Evolutionary conservation across 2,888 invertebrate genomes (phyloP), one percentile per base, ranked within the genome.

Genomic region (Mycalesis mineus): DNA sequence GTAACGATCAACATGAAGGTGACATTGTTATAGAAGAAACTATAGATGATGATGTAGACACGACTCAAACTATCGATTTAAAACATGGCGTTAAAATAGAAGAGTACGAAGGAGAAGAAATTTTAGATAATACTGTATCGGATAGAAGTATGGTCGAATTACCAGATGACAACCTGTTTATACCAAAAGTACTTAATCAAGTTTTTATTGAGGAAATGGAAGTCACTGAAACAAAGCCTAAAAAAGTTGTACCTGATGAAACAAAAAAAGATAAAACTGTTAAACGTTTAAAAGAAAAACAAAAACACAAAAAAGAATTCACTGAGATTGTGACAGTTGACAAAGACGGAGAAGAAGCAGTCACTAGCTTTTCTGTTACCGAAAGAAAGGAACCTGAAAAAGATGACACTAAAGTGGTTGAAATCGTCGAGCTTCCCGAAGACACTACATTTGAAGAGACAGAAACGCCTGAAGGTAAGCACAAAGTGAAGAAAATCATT

Each of bases 11-110:
- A 39, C 69, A 71, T 11, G 80, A 81, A 60, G 88, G 88, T 17
- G 85, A 91, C 63, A 74, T 91, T 1, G 88, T 92, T 0, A 91
- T 92, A 58, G 90, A 90, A 75, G 90, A 90, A 76, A 80, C 75
- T 0, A 65, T 88, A 58, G 89, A 90, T 50, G 88, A 87, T 11
- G 87, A 89, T 0, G 72, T 75, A n/a, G 61, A 58, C 0, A 60
- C 65, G 44, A 56, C 65, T 50, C 51, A 61, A 1, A 66, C 61
- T 7, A 29, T 51, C 3, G 68, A 72, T 28, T 56, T 60, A 11
- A 54, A 63, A 13, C 80, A 87, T 55, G 71, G 76, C 29, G 78
- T 90, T 1, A 75, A 86, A 60, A 90, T 90, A 58, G 85, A 77
- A 70, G 90, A 90, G 71, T 69, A 68, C 44, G 78, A 81, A 53